phyloP scores from a whole-genome alignment of 1,140 invertebrate genomes.

The Arctopsyche grandis region DNA sequence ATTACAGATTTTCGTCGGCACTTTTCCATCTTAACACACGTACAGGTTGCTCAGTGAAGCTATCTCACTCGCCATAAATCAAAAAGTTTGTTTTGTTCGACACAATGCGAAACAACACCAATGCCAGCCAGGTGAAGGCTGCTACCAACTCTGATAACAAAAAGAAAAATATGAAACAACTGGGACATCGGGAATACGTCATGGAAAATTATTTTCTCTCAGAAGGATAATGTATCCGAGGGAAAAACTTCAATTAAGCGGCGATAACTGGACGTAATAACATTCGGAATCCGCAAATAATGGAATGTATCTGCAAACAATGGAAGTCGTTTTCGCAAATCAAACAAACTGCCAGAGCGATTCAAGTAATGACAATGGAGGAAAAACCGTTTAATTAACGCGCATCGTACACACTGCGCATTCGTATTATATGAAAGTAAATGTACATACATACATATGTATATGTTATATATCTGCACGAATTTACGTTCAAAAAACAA shows the following conservation, averaged over 20 bases:
- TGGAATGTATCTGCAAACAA: too few relatives aligned
- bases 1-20: neutral
- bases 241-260: neutral
- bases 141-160: neutral
- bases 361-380: too few relatives aligned
- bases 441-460: too few relatives aligned
- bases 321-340: too few relatives aligned
- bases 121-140: neutral
- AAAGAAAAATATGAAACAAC: neutral
- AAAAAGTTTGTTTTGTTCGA: slow-evolving; percentile 24
- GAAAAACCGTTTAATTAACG: neutral
- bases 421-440: too few relatives aligned
- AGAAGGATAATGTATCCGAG: too few relatives aligned
- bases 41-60: neutral
- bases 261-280: neutral
- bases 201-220: too few relatives aligned
- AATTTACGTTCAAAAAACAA: too few relatives aligned
- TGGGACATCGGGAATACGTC: too few relatives aligned
- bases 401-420: neutral
- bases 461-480: too few relatives aligned
- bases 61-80: slow-evolving; percentile 17
- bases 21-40: neutral
- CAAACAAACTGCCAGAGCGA: too few relatives aligned
- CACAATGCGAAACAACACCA: neutral
- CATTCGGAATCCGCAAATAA: too few relatives aligned